Percentiles rank a stretch among this genome's conserved stretches.
phyloP scores from a whole-genome alignment of 53 echinoderm and acorn worm genomes.

The Holothuria scabra region DNA sequence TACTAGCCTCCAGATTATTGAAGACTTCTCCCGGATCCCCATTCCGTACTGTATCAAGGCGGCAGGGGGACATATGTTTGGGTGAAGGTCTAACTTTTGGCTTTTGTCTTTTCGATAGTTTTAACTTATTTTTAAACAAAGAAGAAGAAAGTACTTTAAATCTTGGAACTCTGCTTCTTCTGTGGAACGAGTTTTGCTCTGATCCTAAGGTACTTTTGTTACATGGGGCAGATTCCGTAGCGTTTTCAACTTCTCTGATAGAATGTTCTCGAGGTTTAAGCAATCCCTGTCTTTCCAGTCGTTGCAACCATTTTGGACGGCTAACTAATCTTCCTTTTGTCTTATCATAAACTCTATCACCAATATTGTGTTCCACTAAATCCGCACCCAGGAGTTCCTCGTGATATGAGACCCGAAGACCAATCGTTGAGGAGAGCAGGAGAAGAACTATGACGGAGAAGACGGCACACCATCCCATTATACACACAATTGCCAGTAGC shows the following conservation, averaged over 20 bases:
- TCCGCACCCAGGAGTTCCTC: slow-evolving; percentile 77
- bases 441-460: slow-evolving; percentile 51
- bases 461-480: slow-evolving; percentile 64
- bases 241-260: slow-evolving; percentile 57
- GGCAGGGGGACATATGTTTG: not conserved
- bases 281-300: slow-evolving; percentile 5
- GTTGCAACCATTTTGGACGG: slow-evolving; percentile 13
- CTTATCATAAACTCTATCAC: slow-evolving; percentile 71
- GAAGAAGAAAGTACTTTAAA: not conserved
- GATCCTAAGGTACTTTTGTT: not conserved
- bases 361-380: slow-evolving; percentile 80
- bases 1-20: too few relatives aligned
- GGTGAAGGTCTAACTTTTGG: not conserved
- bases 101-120: not conserved
- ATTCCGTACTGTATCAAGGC: too few relatives aligned
- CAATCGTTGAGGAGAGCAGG: slow-evolving; percentile 55
- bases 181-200: not conserved
- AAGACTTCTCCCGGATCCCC: too few relatives aligned
- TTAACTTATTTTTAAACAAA: not conserved
- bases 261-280: slow-evolving; percentile 41
- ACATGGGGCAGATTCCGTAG: not conserved
- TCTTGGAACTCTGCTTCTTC: not conserved
- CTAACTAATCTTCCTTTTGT: slow-evolving; percentile 51
- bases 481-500: slow-evolving; percentile 54
- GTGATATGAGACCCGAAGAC: slow-evolving; percentile 71